A percentile compares a stretch with the other conserved stretches of the same genome.
These are phyloP conservation scores for Regulus satrapa DNA, from an alignment of 2,113 vertebrate genomes.

Conservation along the genomic window DNA sequence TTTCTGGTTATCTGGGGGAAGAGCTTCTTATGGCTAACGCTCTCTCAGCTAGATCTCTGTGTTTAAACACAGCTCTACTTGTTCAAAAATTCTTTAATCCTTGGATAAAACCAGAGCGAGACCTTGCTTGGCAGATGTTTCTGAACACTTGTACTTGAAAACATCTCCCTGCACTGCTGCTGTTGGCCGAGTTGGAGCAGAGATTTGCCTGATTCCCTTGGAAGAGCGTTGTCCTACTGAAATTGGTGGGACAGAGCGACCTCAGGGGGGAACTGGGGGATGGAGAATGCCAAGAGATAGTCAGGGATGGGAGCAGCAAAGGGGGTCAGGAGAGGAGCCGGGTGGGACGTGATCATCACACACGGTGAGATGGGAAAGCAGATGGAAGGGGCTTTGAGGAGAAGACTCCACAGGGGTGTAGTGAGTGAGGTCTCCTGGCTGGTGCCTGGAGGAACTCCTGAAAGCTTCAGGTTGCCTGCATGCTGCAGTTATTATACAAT, in stretches of 20 bases:
- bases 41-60: neutral
- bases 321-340: neutral
- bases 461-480: neutral
- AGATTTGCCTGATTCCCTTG: neutral
- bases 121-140: neutral
- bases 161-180: neutral
- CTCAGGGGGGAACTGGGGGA: neutral
- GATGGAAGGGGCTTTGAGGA: neutral
- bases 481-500: neutral
- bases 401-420: neutral
- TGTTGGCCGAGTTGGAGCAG: neutral
- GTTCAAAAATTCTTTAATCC: neutral
- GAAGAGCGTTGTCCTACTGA: neutral
- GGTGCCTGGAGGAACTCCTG: neutral
- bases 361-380: neutral
- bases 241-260: neutral
- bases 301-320: neutral
- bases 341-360: neutral
- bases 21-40: neutral
- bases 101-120: neutral
- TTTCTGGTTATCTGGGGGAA: neutral
- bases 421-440: neutral
- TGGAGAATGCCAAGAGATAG: neutral
- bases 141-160: neutral
- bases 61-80: neutral